Conservation (phyloP, 2,888 invertebrate genomes). For the Leptinotarsa tumamoca region DNA sequence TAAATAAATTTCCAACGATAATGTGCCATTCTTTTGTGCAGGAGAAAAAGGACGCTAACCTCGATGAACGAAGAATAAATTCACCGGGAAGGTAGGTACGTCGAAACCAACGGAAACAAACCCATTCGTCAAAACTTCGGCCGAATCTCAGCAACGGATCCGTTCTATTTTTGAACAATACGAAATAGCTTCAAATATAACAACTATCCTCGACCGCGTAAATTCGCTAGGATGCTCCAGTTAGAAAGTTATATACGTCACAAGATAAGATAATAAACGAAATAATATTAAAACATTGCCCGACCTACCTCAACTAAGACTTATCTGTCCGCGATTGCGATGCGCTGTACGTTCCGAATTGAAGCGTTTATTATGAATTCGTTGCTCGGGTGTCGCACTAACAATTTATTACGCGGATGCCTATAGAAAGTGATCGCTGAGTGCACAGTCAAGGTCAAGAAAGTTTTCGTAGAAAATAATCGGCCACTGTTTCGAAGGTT, state of each 20-base stretch:
- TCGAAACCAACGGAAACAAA: too few relatives aligned
- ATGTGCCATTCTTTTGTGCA: too few relatives aligned
- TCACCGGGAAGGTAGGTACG: too few relatives aligned
- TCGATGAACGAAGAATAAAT: too few relatives aligned
- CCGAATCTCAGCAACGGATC: neutral
- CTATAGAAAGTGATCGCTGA: too few relatives aligned
- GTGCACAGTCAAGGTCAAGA: too few relatives aligned
- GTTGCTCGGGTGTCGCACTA: neutral
- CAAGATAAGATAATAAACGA: constrained; percentile 3
- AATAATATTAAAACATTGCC: neutral
- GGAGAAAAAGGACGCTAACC: too few relatives aligned
- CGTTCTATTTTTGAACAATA: neutral
- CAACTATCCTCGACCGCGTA: neutral
- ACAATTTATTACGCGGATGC: neutral
- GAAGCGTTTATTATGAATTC: constrained; percentile 1
- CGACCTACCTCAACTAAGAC: neutral
- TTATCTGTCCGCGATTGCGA: constrained; percentile 1
- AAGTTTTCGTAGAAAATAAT: too few relatives aligned
- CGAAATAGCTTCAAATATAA: neutral
- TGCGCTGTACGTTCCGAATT: neutral
- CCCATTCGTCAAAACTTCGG: too few relatives aligned
- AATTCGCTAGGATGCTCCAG: neutral
- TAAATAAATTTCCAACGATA: too few relatives aligned
- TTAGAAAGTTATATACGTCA: constrained; percentile 14
- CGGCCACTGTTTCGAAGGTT: too few relatives aligned